Evolutionary conservation across 1,140 invertebrate genomes (phyloP), one percentile per base, ranked within the genome.

Genomic region (Cecropterus lyciades): DNA sequence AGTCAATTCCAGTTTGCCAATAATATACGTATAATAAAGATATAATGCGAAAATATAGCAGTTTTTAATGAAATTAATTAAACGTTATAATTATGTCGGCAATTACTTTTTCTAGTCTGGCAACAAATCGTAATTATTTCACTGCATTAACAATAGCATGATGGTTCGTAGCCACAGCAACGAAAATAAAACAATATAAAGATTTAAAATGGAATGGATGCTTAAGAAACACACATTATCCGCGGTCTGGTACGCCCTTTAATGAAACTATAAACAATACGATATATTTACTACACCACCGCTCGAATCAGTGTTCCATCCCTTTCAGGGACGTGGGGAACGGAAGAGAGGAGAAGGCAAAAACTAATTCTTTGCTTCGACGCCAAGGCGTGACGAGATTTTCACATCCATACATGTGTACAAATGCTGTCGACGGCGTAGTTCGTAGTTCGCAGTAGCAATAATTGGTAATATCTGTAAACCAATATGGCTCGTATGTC

Each of bases 261-360:
- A 80, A 78, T 78, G 66, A 69, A 70, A 76, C 30, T 78, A 69
- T 71, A 74, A 69, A 73, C 64, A 69, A 71, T 69, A 70, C 60
- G 65, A 76, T 77, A 74, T 73, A 80, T 72, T 74, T 69, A 75
- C 67, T 60, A 63, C 37, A 64, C 64, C 66, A 70, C 65, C 69
- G 70, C 63, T 72, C 68, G 65, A 73, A 77, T 73, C 69, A 71
- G 48, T 71, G 40, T 48, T 40, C 20, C 56, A 51, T 70, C 65
- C 46, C 64, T 48, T 56, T 74, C 67, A 33, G 59, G 24, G 33
- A 3, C 48, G 15, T 13, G 40, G 11, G 1, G 20, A 48, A 33
- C 46, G 62, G 72, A 49, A 69, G 70, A 70, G 72, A 72, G 40
- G 43, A 37, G 63, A 46, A 24, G 13, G n/a, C 63, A 72, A 59